phyloP scores from a whole-genome alignment of 2,888 invertebrate genomes.

The Malthinus seriepunctatus region DNA sequence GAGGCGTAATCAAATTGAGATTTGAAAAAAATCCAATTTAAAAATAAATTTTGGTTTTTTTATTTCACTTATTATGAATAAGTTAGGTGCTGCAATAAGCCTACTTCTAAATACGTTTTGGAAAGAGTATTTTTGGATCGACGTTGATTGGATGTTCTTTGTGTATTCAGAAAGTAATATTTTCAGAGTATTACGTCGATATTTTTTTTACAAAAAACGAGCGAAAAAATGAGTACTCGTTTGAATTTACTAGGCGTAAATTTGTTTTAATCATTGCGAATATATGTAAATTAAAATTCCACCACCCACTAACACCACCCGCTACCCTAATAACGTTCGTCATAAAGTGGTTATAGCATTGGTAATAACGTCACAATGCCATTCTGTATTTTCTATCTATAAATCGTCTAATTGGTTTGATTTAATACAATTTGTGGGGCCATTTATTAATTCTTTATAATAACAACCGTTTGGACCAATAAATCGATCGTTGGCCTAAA shows the following conservation, averaged over 20 bases:
- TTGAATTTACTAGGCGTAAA: background rate
- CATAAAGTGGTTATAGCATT: no score
- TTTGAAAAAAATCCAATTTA: background rate
- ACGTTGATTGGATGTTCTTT: slow-evolving; percentile 1
- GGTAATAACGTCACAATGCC: no score
- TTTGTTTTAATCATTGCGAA: slow-evolving; percentile 1
- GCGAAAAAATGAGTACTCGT: background rate
- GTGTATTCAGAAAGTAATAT: background rate
- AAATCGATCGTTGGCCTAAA: background rate
- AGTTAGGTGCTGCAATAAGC: background rate
- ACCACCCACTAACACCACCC: no score
- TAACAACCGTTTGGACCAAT: no score
- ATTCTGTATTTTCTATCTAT: no score
- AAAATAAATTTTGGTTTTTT: background rate
- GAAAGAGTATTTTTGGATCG: background rate
- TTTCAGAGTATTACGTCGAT: no score
- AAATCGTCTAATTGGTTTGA: no score
- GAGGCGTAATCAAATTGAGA: no score
- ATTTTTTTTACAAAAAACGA: no score
- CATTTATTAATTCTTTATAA: no score
- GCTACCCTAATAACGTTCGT: no score
- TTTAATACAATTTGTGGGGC: no score
- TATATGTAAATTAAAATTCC: background rate
- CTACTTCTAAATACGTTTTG: background rate
- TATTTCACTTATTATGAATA: background rate